phyloP scores from a whole-genome alignment of 1,140 invertebrate species.

The Drosophila prosaltans region DNA sequence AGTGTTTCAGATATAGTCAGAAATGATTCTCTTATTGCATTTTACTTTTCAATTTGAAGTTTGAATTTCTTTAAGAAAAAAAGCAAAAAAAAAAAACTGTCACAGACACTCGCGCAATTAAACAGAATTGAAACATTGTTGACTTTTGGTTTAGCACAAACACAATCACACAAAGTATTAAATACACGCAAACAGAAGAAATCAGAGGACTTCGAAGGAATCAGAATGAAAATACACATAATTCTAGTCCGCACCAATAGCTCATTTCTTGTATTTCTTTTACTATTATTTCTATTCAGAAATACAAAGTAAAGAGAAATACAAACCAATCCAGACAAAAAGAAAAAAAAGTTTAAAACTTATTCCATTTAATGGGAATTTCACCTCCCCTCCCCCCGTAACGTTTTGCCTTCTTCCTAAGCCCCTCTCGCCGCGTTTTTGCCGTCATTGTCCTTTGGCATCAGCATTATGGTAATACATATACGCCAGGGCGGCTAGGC shows the following conservation, averaged over 20 bases:
- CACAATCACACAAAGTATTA: background rate
- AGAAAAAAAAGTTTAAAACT: slow-evolving; percentile 26
- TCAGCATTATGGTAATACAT: slow-evolving; percentile 66
- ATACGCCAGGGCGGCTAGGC: slow-evolving; percentile 48
- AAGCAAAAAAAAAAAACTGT: slow-evolving; percentile 1
- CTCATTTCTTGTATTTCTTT: background rate
- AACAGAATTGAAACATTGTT: background rate
- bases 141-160: background rate
- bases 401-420: background rate
- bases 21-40: slow-evolving; percentile 1
- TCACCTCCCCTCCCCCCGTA: too few relatives aligned
- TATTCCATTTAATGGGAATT: slow-evolving; percentile 38
- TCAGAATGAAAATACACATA: background rate
- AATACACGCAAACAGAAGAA: background rate
- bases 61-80: slow-evolving; percentile 21
- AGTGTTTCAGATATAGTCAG: slow-evolving; percentile 21
- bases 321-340: slow-evolving; percentile 11
- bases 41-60: slow-evolving; percentile 12
- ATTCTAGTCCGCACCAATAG: background rate
- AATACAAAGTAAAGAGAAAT: slow-evolving; percentile 16
- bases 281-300: slow-evolving; percentile 1
- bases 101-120: background rate
- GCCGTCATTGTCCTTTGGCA: slow-evolving; percentile 5
- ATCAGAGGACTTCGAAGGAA: background rate
- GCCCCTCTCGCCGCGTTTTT: background rate